Base-by-base conservation (phyloP, 2,888 invertebrate genomes). In the Emmelina monodactyla region DNA sequence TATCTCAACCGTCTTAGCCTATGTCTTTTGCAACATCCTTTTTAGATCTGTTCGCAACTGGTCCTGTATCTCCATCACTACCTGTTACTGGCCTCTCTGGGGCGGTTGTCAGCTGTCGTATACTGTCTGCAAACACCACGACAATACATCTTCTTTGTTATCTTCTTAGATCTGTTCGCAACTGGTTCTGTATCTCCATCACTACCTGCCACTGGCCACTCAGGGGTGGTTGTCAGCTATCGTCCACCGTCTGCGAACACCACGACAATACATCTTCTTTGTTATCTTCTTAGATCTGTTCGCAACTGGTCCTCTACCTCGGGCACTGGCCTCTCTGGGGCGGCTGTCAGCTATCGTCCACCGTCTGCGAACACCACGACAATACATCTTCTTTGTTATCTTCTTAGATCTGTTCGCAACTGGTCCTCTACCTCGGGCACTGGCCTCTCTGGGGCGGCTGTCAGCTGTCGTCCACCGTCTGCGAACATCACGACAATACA, bases 161-260 rank as follows among this genome's bases (percentile, higher is more conserved):
- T n/a, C n/a, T 33, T 44, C 46, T 1, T 50, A 88, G 88, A 83
- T 90, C 43, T 84, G 94, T 57, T 88, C 89, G 47, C 96, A 97
- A 71, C 82, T 97, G 47, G 89, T 97, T 4, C 89, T 95, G 45
- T 94, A 94, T 76, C 76, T 97, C 47, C n/a, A n/a, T n/a, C n/a
- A n/a, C n/a, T n/a, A n/a, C n/a, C n/a, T 94, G 94, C 0, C 97
- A 97, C 65, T 97, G 97, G 81, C 97, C 97, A 10, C 88, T 94
- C 79, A 92, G 93, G 40, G 92, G 93, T 34, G 94, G 96, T 0
- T 89, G 95, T 31, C 85, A 94, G 40, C 80, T 96, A 14, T 92
- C 94, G 5, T 19, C 19, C 19, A 19, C 5, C 19, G 19, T 19
- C 5, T 19, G 19, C 9, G 19, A 19, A 9, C 19, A 19, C 19